phyloP scores from a whole-genome alignment of 2,797 vertebrate genomes.

The Anguilla pacifica region DNA sequence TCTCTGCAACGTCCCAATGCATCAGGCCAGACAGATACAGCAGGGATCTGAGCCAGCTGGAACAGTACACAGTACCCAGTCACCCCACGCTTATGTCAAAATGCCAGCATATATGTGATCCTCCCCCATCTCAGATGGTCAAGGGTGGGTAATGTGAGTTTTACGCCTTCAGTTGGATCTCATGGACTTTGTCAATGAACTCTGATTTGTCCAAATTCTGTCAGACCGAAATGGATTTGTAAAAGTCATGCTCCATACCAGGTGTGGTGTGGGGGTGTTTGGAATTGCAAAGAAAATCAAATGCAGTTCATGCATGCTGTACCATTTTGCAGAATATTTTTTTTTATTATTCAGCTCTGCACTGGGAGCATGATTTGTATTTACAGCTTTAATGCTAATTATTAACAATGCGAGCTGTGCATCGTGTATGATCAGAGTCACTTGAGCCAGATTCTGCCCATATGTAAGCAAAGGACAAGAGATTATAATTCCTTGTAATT shows the following conservation, averaged over 20 bases:
- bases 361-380: neutral
- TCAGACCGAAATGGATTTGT: constrained; percentile 11
- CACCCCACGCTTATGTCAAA: neutral
- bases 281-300: neutral
- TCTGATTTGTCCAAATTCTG: neutral
- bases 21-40: neutral
- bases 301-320: neutral
- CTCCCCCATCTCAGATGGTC: neutral
- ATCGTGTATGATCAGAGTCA: neutral
- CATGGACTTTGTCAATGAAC: neutral
- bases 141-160: neutral
- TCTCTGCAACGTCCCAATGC: neutral
- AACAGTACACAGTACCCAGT: neutral
- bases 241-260: constrained; percentile 16
- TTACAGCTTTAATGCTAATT: neutral
- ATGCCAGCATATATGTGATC: neutral
- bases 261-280: constrained; percentile 2
- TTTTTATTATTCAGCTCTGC: neutral
- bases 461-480: neutral
- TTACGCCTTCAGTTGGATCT: neutral
- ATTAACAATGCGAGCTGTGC: neutral
- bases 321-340: neutral
- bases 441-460: neutral
- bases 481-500: neutral
- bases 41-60: neutral